Evolutionary conservation across 2,113 vertebrate species (phyloP).

Genomic region (Nyctereutes procyonoides): DNA sequence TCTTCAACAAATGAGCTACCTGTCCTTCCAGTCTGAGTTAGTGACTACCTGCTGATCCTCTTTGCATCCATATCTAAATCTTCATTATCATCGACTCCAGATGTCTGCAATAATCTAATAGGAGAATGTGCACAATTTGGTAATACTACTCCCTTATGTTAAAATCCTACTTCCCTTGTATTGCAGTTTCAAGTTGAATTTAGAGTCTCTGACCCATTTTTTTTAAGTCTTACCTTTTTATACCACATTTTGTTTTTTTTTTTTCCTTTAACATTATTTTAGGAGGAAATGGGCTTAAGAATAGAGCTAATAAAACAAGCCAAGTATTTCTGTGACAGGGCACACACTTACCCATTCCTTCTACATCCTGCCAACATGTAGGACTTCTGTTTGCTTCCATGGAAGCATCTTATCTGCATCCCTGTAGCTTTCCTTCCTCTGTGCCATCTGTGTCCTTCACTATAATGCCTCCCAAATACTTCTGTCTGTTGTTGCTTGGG

Average conservation of each 20-base stretch:
- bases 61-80: not conserved
- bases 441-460: rapidly evolving
- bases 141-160: not conserved
- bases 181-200: not conserved
- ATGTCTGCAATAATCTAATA: not conserved
- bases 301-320: not conserved
- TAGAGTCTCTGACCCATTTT: not conserved
- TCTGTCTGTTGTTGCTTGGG: not conserved
- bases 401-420: not conserved
- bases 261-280: not conserved
- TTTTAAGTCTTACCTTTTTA: not conserved
- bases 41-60: not conserved
- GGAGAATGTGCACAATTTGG: not conserved
- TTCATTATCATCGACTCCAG: not conserved
- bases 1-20: not conserved
- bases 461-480: not conserved
- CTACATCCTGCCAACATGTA: rapidly evolving
- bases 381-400: rapidly evolving
- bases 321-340: not conserved
- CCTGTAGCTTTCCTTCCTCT: not conserved
- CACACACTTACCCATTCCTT: not conserved
- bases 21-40: not conserved
- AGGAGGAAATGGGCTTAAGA: not conserved
- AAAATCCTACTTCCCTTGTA: not conserved
- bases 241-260: not conserved